These are phyloP conservation scores for Dromius quadrimaculatus DNA, from an alignment of 2,888 invertebrate species.

Conservation along the genomic window DNA sequence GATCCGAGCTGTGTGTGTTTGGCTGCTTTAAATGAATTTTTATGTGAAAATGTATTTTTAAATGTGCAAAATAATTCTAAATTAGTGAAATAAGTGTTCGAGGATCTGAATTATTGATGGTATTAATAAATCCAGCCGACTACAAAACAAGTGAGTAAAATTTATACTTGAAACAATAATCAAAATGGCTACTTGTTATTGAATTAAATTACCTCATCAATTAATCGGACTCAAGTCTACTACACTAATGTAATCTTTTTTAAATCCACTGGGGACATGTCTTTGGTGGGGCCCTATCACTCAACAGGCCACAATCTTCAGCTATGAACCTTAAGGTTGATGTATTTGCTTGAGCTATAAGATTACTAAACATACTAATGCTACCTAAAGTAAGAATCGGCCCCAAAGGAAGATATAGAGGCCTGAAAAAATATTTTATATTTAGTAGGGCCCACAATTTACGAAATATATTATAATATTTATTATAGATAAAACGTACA, in stretches of 20 bases:
- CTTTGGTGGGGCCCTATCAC: slow-evolving; percentile 68
- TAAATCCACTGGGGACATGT: slow-evolving; percentile 71
- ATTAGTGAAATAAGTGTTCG: too few species aligned
- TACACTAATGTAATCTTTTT: slow-evolving; percentile 86
- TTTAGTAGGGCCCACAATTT: slow-evolving; percentile 15
- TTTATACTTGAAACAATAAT: too few species aligned
- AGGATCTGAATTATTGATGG: too few species aligned
- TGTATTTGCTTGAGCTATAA: slow-evolving; percentile 86
- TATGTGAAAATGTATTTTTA: too few species aligned
- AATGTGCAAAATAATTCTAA: too few species aligned
- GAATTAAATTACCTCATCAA: slow-evolving; percentile 73
- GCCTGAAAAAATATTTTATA: slow-evolving; percentile 69
- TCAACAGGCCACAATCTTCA: slow-evolving; percentile 88
- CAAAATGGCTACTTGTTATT: too few species aligned
- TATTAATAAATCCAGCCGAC: too few species aligned
- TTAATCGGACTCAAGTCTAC: slow-evolving; percentile 82
- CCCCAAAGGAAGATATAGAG: slow-evolving; percentile 81
- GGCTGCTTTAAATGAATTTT: too few species aligned
- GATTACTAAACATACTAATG: slow-evolving; percentile 91
- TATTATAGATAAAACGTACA: too few species aligned
- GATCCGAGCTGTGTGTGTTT: too few species aligned
- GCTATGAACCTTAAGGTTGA: slow-evolving; percentile 90
- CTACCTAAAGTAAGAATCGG: slow-evolving; percentile 84
- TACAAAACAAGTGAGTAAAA: too few species aligned
- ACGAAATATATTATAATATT: slow-evolving; percentile 51